Conservation (phyloP, 2,113 vertebrate genomes). For the Carettochelys insculpta region DNA sequence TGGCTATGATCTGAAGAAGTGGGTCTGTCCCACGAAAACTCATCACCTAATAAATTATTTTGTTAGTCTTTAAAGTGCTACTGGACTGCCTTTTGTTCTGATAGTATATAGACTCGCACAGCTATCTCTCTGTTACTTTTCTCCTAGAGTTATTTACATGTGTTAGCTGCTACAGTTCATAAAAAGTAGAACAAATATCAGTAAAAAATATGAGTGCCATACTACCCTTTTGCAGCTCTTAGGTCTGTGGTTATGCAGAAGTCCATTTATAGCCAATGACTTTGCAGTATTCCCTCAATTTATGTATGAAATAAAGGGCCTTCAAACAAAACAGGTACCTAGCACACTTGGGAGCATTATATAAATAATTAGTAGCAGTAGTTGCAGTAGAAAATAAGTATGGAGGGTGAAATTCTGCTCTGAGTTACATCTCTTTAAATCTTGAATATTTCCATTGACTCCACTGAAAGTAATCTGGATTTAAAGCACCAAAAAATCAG, state of each 20-base stretch:
- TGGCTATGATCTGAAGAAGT: too few relatives aligned
- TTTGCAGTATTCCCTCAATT: constrained; percentile 40
- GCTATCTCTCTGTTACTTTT: too few relatives aligned
- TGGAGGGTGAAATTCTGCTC: constrained; percentile 37
- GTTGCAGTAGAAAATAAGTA: constrained; percentile 8
- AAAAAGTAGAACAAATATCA: constrained; percentile 42
- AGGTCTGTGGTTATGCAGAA: constrained; percentile 50
- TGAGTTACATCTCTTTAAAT: constrained; percentile 26
- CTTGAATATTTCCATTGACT: constrained; percentile 15
- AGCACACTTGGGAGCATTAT: constrained; percentile 34
- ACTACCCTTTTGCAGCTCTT: constrained; percentile 29
- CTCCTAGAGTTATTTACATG: not conserved
- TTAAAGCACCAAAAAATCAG: not conserved
- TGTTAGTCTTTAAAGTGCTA: too few relatives aligned
- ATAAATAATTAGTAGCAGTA: constrained; percentile 46
- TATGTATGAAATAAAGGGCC: not conserved
- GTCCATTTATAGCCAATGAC: constrained; percentile 60
- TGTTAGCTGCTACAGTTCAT: constrained; percentile 39
- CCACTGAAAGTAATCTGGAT: constrained; percentile 40
- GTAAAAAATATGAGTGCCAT: constrained; percentile 1
- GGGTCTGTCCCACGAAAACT: too few relatives aligned
- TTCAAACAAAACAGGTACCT: not conserved
- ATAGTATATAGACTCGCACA: too few relatives aligned
- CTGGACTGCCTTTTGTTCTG: too few relatives aligned
- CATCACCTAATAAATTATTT: too few relatives aligned